Percentiles rank a stretch among this genome's conserved stretches.
Evolutionary conservation across 2,888 invertebrate species (phyloP).

Genomic region (Matsumyia berberina): DNA sequence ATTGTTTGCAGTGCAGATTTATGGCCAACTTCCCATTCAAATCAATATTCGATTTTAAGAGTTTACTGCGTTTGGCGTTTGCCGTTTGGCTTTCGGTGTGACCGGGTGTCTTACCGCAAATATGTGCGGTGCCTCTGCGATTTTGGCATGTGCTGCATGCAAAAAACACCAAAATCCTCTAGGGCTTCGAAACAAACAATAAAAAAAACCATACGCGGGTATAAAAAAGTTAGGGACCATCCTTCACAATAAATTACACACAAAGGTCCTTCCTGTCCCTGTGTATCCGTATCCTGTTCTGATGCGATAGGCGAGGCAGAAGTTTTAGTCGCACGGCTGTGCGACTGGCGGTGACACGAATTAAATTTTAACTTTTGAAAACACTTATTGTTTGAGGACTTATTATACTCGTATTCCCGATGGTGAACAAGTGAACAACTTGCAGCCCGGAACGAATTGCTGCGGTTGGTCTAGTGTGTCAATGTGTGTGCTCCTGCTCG

Average conservation of each 20-base stretch:
- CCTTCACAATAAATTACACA: constrained; percentile 73
- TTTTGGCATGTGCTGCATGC: constrained; percentile 61
- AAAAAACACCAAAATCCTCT: constrained; percentile 16
- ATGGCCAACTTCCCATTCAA: constrained; percentile 69
- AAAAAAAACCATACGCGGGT: not conserved
- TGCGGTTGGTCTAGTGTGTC: constrained; percentile 30
- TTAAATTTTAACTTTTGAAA: constrained; percentile 76
- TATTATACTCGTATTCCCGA: constrained; percentile 63
- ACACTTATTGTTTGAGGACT: constrained; percentile 74
- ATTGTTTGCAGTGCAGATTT: constrained; percentile 61
- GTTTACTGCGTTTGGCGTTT: constrained; percentile 58
- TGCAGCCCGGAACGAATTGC: constrained; percentile 58
- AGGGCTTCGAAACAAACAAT: constrained; percentile 20
- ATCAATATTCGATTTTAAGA: constrained; percentile 71
- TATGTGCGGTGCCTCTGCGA: constrained; percentile 51
- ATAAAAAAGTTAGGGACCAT: constrained; percentile 47
- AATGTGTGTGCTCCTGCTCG: not conserved
- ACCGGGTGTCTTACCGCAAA: constrained; percentile 63
- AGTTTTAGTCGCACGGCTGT: constrained; percentile 64
- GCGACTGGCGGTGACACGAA: constrained; percentile 72
- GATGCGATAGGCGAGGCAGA: constrained; percentile 40
- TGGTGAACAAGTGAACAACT: constrained; percentile 32
- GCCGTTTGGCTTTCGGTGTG: constrained; percentile 18
- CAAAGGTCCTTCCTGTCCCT: constrained; percentile 42
- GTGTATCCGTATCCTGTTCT: constrained; percentile 1